Conservation (phyloP, 2,888 invertebrate species). For the Tineola bisselliella region DNA sequence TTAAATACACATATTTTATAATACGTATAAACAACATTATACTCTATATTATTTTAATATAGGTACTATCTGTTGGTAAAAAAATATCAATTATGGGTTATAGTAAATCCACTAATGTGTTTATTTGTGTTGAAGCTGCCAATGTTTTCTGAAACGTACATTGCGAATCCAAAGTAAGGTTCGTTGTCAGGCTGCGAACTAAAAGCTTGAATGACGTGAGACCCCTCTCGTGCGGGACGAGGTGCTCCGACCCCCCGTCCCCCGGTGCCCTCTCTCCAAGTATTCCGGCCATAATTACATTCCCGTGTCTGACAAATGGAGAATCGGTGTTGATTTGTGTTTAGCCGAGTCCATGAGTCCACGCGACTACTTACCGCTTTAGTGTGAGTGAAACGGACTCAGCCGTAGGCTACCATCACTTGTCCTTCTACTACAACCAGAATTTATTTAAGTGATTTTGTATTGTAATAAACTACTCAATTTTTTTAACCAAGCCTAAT, state of each 20-base stretch:
- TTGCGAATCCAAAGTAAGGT: conserved; percentile 52
- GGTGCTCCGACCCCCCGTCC: conserved; percentile 21
- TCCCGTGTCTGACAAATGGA: conserved; percentile 71
- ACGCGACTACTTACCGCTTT: background rate
- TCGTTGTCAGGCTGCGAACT: conserved; percentile 55
- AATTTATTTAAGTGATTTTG: background rate
- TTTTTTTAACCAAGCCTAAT: too few relatives aligned
- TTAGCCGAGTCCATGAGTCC: conserved; percentile 49
- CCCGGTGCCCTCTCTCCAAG: conserved; percentile 34
- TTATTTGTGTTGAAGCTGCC: conserved; percentile 22
- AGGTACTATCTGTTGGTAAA: background rate
- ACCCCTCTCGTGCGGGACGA: conserved; percentile 15
- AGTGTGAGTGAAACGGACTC: background rate
- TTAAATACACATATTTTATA: background rate
- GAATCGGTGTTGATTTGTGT: conserved; percentile 71
- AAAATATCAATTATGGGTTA: background rate
- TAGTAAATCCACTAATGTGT: background rate
- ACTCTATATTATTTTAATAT: too few relatives aligned
- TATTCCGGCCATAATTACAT: conserved; percentile 69
- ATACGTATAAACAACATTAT: too few relatives aligned
- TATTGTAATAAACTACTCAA: too few relatives aligned
- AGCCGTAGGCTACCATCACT: background rate
- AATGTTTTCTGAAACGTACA: conserved; percentile 31
- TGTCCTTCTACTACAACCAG: background rate
- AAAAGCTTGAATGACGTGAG: conserved; percentile 60